Conservation (phyloP, 2,888 invertebrate genomes). For the Tortrix viridana region DNA sequence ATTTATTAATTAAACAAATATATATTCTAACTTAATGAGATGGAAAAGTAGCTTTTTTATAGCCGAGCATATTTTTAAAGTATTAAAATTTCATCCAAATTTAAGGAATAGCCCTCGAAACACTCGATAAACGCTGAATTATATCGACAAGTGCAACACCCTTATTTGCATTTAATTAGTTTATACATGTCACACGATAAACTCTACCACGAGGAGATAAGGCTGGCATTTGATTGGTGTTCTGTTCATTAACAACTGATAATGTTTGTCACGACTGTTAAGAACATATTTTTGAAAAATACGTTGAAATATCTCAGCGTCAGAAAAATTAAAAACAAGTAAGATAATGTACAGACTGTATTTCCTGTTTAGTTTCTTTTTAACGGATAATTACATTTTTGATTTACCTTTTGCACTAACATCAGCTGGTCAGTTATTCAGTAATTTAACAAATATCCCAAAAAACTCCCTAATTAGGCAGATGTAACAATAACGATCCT, state of each 20-base stretch:
- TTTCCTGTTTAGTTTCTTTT: too few species aligned
- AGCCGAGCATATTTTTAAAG: not conserved
- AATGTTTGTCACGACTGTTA: not conserved
- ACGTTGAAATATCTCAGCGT: not conserved
- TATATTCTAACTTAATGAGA: not conserved
- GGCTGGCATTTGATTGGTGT: not conserved
- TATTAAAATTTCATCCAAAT: not conserved
- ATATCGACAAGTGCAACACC: constrained; percentile 67
- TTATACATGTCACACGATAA: constrained; percentile 34
- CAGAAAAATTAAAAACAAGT: too few species aligned
- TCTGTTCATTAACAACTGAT: constrained; percentile 5
- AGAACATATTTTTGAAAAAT: not conserved
- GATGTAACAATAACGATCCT: constrained; percentile 30
- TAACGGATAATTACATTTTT: too few species aligned
- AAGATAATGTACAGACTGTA: too few species aligned
- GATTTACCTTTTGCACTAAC: too few species aligned
- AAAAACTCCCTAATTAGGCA: constrained; percentile 33
- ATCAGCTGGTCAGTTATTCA: too few species aligned
- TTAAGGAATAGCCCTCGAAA: constrained; percentile 46
- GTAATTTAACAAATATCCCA: too few species aligned
- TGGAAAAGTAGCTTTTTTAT: not conserved
- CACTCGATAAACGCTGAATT: constrained; percentile 71
- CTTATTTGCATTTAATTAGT: constrained; percentile 70
- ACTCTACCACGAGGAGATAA: not conserved
- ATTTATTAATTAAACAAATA: too few species aligned